Percentiles rank a stretch among this genome's conserved stretches.
Evolutionary conservation across 2,113 vertebrate genomes (phyloP).

Genomic region (Vanacampus margaritifer): DNA sequence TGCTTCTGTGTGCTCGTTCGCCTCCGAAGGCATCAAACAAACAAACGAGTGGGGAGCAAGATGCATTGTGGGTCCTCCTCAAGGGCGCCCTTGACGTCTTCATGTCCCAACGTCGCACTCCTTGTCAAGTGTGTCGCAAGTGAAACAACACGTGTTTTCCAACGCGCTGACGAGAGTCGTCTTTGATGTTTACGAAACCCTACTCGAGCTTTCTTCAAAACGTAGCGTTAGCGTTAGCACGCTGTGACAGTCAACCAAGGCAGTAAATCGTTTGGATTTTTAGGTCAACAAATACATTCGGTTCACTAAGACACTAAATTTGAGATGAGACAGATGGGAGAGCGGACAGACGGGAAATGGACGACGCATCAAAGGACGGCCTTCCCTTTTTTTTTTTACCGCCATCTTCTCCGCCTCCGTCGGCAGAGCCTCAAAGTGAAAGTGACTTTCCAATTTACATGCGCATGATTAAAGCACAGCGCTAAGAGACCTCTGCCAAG

Average conservation of each 20-base stretch:
- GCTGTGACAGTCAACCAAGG: neutral
- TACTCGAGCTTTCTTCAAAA: too few species aligned
- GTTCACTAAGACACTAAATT: neutral
- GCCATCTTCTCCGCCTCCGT: neutral
- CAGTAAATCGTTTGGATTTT: neutral
- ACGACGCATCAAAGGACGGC: neutral
- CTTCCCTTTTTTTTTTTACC: neutral
- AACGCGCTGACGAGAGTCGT: neutral
- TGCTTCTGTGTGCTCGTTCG: neutral
- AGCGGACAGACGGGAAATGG: neutral
- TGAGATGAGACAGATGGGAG: neutral
- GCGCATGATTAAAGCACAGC: neutral
- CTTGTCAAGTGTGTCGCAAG: neutral
- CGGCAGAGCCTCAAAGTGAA: neutral
- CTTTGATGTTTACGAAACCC: neutral
- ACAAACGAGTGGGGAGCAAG: neutral
- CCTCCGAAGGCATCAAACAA: neutral
- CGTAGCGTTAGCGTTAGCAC: neutral
- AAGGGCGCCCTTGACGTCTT: neutral
- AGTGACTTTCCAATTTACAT: slow-evolving; percentile 1
- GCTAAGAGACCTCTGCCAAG: neutral
- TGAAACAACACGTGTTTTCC: neutral
- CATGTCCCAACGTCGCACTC: neutral
- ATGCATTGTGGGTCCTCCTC: neutral
- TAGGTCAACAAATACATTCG: neutral